Percentiles rank a stretch among this genome's conserved stretches.
These are phyloP conservation scores for Clytia hemisphaerica DNA, from an alignment of 30 jellyfish, hydroid and myxozoan species.

Conservation along the genomic window DNA sequence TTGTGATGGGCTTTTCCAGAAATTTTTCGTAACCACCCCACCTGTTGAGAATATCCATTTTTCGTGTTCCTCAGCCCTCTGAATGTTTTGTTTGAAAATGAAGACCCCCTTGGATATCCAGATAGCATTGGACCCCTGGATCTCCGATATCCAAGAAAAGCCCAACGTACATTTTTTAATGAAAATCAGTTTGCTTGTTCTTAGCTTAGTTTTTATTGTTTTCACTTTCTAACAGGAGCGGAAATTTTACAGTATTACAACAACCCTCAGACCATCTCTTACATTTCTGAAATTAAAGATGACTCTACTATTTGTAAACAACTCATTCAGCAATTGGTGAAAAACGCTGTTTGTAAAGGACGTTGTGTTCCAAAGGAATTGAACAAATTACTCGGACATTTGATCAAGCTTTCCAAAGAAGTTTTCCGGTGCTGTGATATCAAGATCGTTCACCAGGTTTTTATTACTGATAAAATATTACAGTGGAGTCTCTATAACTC, in stretches of 20 bases:
- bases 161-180: too few relatives aligned
- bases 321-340: slow-evolving; percentile 35
- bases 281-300: slow-evolving; percentile 42
- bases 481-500: too few relatives aligned
- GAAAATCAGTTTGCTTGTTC: too few relatives aligned
- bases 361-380: slow-evolving; percentile 19
- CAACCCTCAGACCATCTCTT: slow-evolving; percentile 53
- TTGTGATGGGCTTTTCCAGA: too few relatives aligned
- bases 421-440: slow-evolving; percentile 9
- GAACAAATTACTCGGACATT: slow-evolving; percentile 37
- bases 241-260: slow-evolving; percentile 49
- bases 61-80: too few relatives aligned
- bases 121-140: too few relatives aligned
- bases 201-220: not conserved
- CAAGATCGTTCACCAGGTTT: slow-evolving; percentile 26
- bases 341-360: slow-evolving; percentile 30
- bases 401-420: slow-evolving; percentile 27
- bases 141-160: too few relatives aligned
- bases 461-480: too few relatives aligned
- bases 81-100: too few relatives aligned
- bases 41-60: too few relatives aligned
- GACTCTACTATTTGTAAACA: slow-evolving; percentile 35
- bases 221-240: slow-evolving; percentile 35
- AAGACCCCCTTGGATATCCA: too few relatives aligned
- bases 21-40: too few relatives aligned